Percentiles rank a stretch among this genome's conserved stretches.
phyloP scores from a whole-genome alignment of 2,888 invertebrate species.

The Ecdyonurus torrentis region DNA sequence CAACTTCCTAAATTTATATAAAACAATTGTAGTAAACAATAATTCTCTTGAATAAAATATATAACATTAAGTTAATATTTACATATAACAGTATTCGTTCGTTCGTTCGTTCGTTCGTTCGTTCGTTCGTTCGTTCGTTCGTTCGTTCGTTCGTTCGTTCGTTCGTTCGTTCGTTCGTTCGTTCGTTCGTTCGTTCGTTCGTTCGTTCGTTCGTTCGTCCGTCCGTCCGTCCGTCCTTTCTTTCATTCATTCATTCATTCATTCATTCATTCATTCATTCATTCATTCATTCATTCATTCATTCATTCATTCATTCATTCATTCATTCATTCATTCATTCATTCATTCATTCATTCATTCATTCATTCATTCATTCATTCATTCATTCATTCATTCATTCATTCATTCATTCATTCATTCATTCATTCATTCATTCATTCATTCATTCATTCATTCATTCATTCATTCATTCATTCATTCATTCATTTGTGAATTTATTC shows the following conservation, averaged over 20 bases:
- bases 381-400: not conserved
- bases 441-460: not conserved
- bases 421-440: not conserved
- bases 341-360: not conserved
- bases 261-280: not conserved
- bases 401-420: not conserved
- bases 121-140: too few species aligned
- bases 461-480: not conserved
- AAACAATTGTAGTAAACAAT: too few species aligned
- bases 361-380: not conserved
- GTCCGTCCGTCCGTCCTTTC: too few species aligned
- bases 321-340: not conserved
- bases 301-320: not conserved
- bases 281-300: not conserved
- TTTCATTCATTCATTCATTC: not conserved
- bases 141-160: too few species aligned
- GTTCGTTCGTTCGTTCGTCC: too few species aligned
- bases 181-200: too few species aligned
- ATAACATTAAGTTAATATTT: too few species aligned
- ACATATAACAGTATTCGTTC: too few species aligned
- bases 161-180: too few species aligned
- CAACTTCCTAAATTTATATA: too few species aligned
- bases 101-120: too few species aligned
- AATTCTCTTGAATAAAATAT: too few species aligned
- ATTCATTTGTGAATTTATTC: not conserved